Base-by-base conservation (phyloP, 2,113 vertebrate genomes). In the Leptobrachium leishanense region DNA sequence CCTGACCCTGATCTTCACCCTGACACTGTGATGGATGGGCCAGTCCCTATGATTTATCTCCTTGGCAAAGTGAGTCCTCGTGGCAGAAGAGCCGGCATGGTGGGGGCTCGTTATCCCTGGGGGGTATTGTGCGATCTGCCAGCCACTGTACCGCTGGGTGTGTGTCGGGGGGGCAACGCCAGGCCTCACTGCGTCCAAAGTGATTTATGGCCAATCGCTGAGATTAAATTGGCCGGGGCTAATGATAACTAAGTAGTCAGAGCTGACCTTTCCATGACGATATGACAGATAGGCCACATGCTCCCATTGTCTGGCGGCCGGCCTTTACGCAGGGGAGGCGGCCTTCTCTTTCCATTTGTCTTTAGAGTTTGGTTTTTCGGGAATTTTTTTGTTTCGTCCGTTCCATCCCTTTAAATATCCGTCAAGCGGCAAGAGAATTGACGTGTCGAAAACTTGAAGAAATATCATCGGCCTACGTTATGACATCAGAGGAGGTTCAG, bases 191-290 rank as follows among this genome's bases (percentile, higher is more conserved):
- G 43, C 81, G 72, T 83, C 77, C 41, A 0, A 46, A 2, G 80
- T 84, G 86, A 86, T 86, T 83, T 77, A 85, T 86, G 11, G 68
- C 7, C 73, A 2, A 42, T 69, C n/a, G 42, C 77, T 55, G 0
- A 82, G 80, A 86, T 86, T 83, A 81, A 83, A 85, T 84, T 86
- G 86, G 82, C 86, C 83, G 82, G 75, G 79, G 78, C 86, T 88
- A 82, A 86, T 79, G 82, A 78, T 82, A 83, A 83, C 82, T 20
- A 85, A 81, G 81, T 81, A 44, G 85, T 78, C 79, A 70, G 59
- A 67, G 79, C 66, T 83, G 83, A 84, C 85, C 83, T 85, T 85
- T 83, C 83, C 15, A 68, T 81, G 73, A 68, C 64, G 20, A 73
- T 50, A 76, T 76, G 39, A 68, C 71, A 75, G 63, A 78, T 68